A percentile compares a stretch with the other conserved stretches of the same genome.
These are phyloP conservation scores for Petrocephalus microphthalmus DNA, from an alignment of 2,113 vertebrate genomes.

Conservation along the genomic window DNA sequence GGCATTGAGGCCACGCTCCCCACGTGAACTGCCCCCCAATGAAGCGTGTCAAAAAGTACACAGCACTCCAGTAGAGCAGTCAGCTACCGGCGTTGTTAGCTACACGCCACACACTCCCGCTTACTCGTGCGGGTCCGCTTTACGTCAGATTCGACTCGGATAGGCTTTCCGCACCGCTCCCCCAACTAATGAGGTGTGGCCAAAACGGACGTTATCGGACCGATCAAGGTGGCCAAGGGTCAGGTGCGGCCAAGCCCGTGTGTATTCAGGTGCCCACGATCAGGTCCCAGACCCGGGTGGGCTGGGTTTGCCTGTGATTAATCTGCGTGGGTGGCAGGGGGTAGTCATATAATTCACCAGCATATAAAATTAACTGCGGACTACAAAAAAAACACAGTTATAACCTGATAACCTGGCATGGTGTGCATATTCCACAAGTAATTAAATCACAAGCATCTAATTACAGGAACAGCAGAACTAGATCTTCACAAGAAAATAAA, in stretches of 20 bases:
- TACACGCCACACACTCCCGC: background rate
- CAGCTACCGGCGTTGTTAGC: background rate
- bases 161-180: background rate
- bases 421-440: background rate
- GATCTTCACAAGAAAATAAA: background rate
- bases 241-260: background rate
- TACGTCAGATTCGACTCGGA: background rate
- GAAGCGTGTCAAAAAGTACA: background rate
- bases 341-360: background rate
- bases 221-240: background rate
- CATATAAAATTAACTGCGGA: background rate
- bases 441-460: background rate
- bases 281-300: background rate
- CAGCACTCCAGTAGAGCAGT: background rate
- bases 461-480: background rate
- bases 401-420: background rate
- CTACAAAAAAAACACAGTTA: background rate
- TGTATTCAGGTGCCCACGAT: background rate
- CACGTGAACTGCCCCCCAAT: slow-evolving; percentile 2
- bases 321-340: background rate
- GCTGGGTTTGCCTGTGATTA: background rate
- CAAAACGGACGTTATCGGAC: background rate
- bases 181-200: background rate
- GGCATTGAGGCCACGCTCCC: background rate
- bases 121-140: too few relatives aligned